phyloP scores from a whole-genome alignment of 2,888 invertebrate genomes.

The Liopterus haemorrhoidalis region DNA sequence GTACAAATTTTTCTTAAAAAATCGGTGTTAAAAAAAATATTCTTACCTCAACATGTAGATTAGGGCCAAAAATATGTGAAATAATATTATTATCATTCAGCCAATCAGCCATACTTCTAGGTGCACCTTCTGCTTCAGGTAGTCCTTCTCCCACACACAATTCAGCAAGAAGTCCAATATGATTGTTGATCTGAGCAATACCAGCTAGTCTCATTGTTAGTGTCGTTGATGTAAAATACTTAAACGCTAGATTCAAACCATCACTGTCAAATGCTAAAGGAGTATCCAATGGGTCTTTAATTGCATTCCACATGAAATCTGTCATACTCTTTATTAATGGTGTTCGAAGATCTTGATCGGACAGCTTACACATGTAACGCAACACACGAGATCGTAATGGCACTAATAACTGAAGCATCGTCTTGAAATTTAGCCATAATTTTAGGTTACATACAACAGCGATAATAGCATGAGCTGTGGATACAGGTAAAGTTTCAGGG shows the following conservation, averaged over 20 bases:
- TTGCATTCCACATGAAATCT: constrained; percentile 93
- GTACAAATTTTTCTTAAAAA: not conserved
- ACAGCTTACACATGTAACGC: constrained; percentile 88
- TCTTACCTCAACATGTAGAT: constrained; percentile 85
- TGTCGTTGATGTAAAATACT: constrained; percentile 92
- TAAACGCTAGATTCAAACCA: constrained; percentile 87
- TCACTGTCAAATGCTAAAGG: constrained; percentile 83
- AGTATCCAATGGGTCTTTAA: constrained; percentile 84
- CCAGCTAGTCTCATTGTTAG: constrained; percentile 90
- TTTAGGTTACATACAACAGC: constrained; percentile 89
- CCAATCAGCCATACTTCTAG: constrained; percentile 82
- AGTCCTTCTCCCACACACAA: constrained; percentile 83
- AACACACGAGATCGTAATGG: constrained; percentile 81
- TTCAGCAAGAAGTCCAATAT: constrained; percentile 87
- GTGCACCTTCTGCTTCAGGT: constrained; percentile 78
- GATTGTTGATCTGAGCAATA: constrained; percentile 90
- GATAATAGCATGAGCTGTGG: constrained; percentile 87
- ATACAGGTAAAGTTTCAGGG: constrained; percentile 71
- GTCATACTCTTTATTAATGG: constrained; percentile 90
- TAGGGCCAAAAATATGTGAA: constrained; percentile 93
- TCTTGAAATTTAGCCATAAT: constrained; percentile 87
- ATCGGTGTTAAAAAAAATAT: constrained; percentile 11
- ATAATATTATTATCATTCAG: constrained; percentile 83
- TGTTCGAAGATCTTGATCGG: constrained; percentile 83
- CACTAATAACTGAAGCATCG: constrained; percentile 81